Base-by-base conservation (phyloP, 2,797 vertebrate genomes). In the Periparus ater region DNA sequence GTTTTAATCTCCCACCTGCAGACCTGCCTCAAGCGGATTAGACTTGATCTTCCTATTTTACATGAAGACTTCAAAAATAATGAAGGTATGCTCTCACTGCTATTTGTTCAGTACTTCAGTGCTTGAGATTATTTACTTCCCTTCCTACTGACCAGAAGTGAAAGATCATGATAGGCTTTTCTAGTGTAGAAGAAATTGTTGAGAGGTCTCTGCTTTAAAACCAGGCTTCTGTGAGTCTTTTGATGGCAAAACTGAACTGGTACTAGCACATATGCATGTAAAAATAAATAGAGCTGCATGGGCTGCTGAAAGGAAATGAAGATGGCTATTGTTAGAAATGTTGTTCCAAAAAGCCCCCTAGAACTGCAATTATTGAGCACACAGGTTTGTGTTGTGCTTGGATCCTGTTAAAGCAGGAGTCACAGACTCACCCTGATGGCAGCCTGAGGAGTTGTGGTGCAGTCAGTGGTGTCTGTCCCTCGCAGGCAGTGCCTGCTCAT, bases 11-110 rank as follows among this genome's bases (percentile, higher is more conserved):
- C 36, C 91, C 63, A 15, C 89, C 97, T 96, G 83, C 96, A 99
- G 99, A 99, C 99, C 9, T 99, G 99, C 97, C 98, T 99, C 30
- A 99, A 99, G 96, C 97, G 98, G 96, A 99, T 99, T 90, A 98
- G 99, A 67, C 98, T 99, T 89, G 99, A 99, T 97, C 98, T 99
- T 96, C 99, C 99, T 25, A 94, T 99, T 96, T 95, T 98, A 53
- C 98, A 99, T 21, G 98, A 99, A 60, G 99, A 99, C 85, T 99
- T 98, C n/a, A 78, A 95, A 42, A 97, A 90, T 88, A 98, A 98
- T 18, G 97, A 98, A 79, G 98, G 98, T 97, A 91, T 60, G 54
- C 9, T 80, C 10, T 11, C 57, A 54, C 10, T 45, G 34, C 62
- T 63, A 0, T 74, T n/a, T 63, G 17, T 48, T 78, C n/a, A 85